These are phyloP conservation scores for Mesochorus sp. DNA, from an alignment of 2,888 invertebrate species.

Conservation along the genomic window DNA sequence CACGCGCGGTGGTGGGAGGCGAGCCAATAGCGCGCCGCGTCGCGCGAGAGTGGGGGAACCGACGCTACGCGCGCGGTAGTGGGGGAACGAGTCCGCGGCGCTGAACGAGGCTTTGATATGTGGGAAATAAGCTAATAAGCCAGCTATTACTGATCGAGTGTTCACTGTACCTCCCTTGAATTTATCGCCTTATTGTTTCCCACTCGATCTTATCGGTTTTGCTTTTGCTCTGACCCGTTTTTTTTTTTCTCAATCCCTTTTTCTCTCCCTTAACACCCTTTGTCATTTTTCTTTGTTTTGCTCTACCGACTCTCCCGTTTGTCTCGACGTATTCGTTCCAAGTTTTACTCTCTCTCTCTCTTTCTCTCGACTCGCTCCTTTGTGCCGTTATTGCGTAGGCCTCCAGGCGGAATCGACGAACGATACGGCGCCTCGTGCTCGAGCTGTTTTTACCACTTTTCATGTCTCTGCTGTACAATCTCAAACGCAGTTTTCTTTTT, in stretches of 20 bases:
- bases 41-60: too few species aligned
- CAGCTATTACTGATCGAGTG: too few species aligned
- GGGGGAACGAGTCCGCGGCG: too few species aligned
- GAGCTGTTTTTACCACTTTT: neutral
- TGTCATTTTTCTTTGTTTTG: neutral
- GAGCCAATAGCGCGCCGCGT: too few species aligned
- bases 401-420: neutral
- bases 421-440: neutral
- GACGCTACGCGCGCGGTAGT: too few species aligned
- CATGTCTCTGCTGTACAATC: neutral
- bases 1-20: too few species aligned
- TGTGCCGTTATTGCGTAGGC: constrained; percentile 23
- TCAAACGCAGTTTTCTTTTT: neutral
- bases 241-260: too few species aligned
- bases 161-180: constrained; percentile 32
- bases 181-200: constrained; percentile 52
- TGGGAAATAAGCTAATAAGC: too few species aligned
- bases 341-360: too few species aligned
- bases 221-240: constrained; percentile 1
- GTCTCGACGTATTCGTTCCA: neutral
- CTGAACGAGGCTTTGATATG: too few species aligned
- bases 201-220: constrained; percentile 19
- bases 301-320: neutral
- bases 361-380: constrained; percentile 16
- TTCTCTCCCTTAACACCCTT: neutral